Base-by-base conservation (phyloP, 2,797 vertebrate species). In the Eulemur coronatus region DNA sequence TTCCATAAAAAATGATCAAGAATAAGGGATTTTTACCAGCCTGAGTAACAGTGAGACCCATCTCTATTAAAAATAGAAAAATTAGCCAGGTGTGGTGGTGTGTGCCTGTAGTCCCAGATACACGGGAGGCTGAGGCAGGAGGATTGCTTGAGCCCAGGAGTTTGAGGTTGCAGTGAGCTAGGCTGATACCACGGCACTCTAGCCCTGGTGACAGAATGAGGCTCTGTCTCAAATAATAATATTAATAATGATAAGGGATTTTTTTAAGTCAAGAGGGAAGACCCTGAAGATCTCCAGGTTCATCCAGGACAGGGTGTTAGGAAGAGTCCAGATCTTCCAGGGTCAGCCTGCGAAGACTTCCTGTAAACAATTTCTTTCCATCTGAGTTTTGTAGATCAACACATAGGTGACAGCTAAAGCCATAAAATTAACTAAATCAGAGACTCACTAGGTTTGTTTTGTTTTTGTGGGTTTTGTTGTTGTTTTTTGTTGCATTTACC, bases 251-350 rank as follows among this genome's bases (percentile, higher is more conserved):
- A 63, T 15, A 63, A 33, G 61, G 9, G 9, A 22, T 24, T 55
- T 1, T 95, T 81, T 73, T n/a, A 73, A 76, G 24, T 84, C 84
- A 65, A 14, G 20, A 87, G 24, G 48, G 22, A 84, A 75, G 72
- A 89, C 22, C 35, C 33, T 57, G 28, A 93, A 61, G 59, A 38
- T 28, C 24, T 89, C 41, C 76, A 81, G 46, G 41, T 59, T 48
- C 72, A 46, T 84, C 30, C 28, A 84, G 12, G 22, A 55, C 2
- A 55, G 7, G 38, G 35, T 87, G 11, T 95, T 88, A 73, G 57
- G 38, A 91, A 73, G 18, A 78, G 85, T 81, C 24, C 55, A 93
- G 59, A 52, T 95, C 26, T 57, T 57, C 61, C 28, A 73, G 73
- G 61, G 30, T 35, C 72, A 88, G 38, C n/a, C 69, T 79, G 18